Evolutionary conservation across 1,140 invertebrate species (phyloP), one percentile per base, ranked within the genome.

Genomic region (Drosophila watanabei): DNA sequence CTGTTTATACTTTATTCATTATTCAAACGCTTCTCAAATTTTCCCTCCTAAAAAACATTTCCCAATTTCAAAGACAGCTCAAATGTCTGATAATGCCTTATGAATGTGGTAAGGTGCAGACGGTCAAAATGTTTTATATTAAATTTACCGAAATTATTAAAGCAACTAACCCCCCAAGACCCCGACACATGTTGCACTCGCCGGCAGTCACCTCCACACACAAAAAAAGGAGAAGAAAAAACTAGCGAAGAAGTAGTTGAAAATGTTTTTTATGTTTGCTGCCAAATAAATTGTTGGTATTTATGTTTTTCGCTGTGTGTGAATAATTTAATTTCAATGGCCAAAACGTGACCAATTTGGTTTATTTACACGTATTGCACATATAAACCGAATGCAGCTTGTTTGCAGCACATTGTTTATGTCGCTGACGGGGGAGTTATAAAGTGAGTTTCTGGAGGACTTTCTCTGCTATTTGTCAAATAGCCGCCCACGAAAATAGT

Each of bases 341-440:
- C 59, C 76, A 83, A 92, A 92, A 91, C 91, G 91, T 92, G 91
- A 92, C 91, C 91, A 92, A 92, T 92, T 92, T 92, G 87, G 91
- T 92, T 92, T 92, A 92, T 92, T 92, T 92, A 92, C 83, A 90
- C 84, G 18, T 20, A 92, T 92, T 92, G 92, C 91, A 87, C 86
- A 3, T 35, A 91, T 92, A 92, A 92, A 91, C 82, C 76, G 79
- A 66, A 76, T 76, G 75, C 71, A 78, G 70, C 57, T 49, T 65
- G 65, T 52, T 69, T 69, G 58, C 73, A 75, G 13, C 64, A 65
- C 48, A 51, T 64, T 65, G 62, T 35, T 37, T 48, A 32, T 64
- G 46, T 33, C 32, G 11, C 51, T 28, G 16, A 5, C 9, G 35
- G 16, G 28, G 41, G 43, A 32, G 64, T 16, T n/a, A 30, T 30